Evolutionary conservation across 2,888 invertebrate species (phyloP).

Genomic region (Synanthedon myopaeformis): DNA sequence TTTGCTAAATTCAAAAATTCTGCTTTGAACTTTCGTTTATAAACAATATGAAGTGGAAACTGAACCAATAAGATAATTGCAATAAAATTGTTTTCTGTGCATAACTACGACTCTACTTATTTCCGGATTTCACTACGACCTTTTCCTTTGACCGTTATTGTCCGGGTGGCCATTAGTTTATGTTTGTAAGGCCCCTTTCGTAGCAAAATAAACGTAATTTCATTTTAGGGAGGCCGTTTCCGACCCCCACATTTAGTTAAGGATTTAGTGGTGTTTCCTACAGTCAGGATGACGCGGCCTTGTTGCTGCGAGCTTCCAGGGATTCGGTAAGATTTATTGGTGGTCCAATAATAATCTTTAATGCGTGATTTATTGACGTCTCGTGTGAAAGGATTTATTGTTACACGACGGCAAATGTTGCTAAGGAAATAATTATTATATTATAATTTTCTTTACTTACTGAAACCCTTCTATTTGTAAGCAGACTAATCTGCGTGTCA

Average conservation of each 20-base stretch:
- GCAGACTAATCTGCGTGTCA: too few species aligned
- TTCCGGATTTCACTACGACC: background rate
- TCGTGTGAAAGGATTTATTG: constrained; percentile 6
- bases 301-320: constrained; percentile 8
- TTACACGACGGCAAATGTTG: constrained; percentile 4
- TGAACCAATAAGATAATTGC: too few species aligned
- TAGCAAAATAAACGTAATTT: constrained; percentile 20
- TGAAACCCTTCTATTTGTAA: too few species aligned
- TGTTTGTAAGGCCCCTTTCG: constrained; percentile 9
- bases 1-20: too few species aligned
- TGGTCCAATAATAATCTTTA: constrained; percentile 16
- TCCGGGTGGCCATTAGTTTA: constrained; percentile 8
- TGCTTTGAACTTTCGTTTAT: too few species aligned
- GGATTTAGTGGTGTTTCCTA: constrained; percentile 6
- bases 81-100: too few species aligned
- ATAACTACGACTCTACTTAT: background rate
- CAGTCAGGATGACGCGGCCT: constrained; percentile 6
- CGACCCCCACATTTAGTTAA: background rate
- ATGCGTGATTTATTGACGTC: constrained; percentile 15
- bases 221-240: constrained; percentile 8
- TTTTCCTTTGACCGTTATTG: background rate
- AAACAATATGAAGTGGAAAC: too few species aligned
- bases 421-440: background rate
- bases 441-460: too few species aligned
- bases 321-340: constrained; percentile 19